Conservation (phyloP, 2,888 invertebrate species). For the Leucoptera coffeella region DNA sequence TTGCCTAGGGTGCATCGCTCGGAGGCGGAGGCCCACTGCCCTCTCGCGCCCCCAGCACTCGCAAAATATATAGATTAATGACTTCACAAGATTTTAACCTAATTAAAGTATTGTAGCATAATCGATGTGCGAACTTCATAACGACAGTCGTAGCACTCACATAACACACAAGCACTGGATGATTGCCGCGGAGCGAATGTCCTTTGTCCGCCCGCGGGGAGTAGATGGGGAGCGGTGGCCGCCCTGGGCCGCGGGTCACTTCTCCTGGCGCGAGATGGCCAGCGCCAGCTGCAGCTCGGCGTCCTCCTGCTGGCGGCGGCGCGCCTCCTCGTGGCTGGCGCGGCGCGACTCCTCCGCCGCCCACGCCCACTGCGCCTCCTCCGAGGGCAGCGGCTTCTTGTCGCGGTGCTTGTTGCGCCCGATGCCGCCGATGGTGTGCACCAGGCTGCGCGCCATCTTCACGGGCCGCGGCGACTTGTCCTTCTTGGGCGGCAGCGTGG, state of each 20-base stretch:
- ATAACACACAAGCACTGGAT: too few relatives aligned
- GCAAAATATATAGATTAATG: too few relatives aligned
- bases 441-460: slow-evolving; percentile 34
- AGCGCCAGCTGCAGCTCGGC: slow-evolving; percentile 69
- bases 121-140: too few relatives aligned
- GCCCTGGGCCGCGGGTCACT: slow-evolving; percentile 24
- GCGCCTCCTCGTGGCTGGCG: slow-evolving; percentile 56
- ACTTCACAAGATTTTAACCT: too few relatives aligned
- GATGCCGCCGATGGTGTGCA: slow-evolving; percentile 44
- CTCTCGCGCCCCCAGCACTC: too few relatives aligned
- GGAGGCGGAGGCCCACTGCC: too few relatives aligned
- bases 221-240: too few relatives aligned
- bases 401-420: slow-evolving; percentile 43
- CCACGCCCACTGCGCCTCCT: slow-evolving; percentile 69
- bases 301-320: slow-evolving; percentile 57
- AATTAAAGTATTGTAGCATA: too few relatives aligned
- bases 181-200: too few relatives aligned
- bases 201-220: too few relatives aligned
- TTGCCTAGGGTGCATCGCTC: too few relatives aligned
- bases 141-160: too few relatives aligned
- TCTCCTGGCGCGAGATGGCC: slow-evolving; percentile 55
- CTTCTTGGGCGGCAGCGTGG: slow-evolving; percentile 36
- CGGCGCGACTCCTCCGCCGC: slow-evolving; percentile 63
- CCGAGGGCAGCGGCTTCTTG: slow-evolving; percentile 33
- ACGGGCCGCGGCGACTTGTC: slow-evolving; percentile 45